These are phyloP conservation scores for Norana najaformis DNA, from an alignment of 2,888 invertebrate genomes.

Conservation along the genomic window DNA sequence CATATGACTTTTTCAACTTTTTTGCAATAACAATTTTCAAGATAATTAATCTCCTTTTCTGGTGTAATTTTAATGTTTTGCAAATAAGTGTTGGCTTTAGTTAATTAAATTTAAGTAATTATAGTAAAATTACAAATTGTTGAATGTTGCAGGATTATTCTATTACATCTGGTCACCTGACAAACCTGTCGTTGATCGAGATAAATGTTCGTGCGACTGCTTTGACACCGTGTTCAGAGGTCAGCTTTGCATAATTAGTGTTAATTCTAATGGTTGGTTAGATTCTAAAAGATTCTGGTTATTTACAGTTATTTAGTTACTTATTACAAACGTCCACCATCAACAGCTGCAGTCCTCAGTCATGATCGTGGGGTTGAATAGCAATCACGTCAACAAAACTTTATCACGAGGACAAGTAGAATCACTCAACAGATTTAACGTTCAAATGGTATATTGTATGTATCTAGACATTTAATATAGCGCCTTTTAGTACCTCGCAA, in stretches of 20 bases:
- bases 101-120: neutral
- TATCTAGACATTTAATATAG: neutral
- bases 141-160: constrained; percentile 52
- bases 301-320: too few species aligned
- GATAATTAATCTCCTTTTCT: neutral
- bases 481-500: neutral
- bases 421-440: too few species aligned
- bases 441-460: neutral
- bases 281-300: too few species aligned
- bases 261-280: neutral
- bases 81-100: too few species aligned
- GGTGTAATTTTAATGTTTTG: neutral
- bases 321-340: too few species aligned
- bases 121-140: neutral
- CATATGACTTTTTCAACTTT: neutral
- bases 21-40: neutral
- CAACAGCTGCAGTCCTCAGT: too few species aligned
- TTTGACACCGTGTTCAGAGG: constrained; percentile 80
- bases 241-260: constrained; percentile 49
- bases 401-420: too few species aligned
- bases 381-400: too few species aligned
- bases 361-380: too few species aligned
- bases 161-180: constrained; percentile 71
- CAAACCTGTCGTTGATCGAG: constrained; percentile 70
- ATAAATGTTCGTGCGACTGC: constrained; percentile 74